These are phyloP conservation scores for Colistium nudipinnis DNA, from an alignment of 2,113 vertebrate species.

Conservation along the genomic window DNA sequence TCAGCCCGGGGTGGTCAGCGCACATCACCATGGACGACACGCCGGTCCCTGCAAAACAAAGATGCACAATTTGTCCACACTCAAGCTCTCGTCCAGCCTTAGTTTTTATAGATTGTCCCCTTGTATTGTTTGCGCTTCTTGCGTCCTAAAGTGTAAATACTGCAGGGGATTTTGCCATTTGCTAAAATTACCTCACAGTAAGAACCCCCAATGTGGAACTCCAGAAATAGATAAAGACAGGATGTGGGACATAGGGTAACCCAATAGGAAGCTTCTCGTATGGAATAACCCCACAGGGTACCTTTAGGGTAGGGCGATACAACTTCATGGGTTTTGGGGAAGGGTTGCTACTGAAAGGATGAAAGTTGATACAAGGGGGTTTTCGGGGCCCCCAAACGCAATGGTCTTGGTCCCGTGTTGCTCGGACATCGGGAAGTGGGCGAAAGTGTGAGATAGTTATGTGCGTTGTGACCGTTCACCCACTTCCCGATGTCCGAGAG, in stretches of 20 bases:
- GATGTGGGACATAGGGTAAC: conserved; percentile 55
- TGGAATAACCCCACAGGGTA: conserved; percentile 30
- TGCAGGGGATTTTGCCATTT: conserved; percentile 66
- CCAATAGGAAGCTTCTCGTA: conserved; percentile 46
- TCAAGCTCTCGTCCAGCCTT: conserved; percentile 2
- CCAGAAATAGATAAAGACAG: conserved; percentile 70
- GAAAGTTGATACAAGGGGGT: too few species aligned
- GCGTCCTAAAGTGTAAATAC: conserved; percentile 46
- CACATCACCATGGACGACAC: conserved; percentile 83
- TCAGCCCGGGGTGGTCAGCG: conserved; percentile 81
- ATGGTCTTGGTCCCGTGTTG: too few species aligned
- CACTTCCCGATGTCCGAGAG: too few species aligned
- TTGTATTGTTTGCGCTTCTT: conserved; percentile 40
- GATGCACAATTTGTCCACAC: not conserved
- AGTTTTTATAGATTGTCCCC: conserved; percentile 48
- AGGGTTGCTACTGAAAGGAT: too few species aligned
- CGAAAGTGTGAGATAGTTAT: too few species aligned
- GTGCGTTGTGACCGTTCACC: too few species aligned
- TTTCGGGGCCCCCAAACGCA: too few species aligned
- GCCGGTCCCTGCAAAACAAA: conserved; percentile 72
- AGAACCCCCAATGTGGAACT: conserved; percentile 52
- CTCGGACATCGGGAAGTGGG: too few species aligned
- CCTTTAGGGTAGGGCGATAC: conserved; percentile 28
- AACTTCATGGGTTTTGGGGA: too few species aligned
- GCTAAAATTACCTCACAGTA: conserved; percentile 65